Percentiles rank a stretch among this genome's conserved stretches.
Evolutionary conservation across 2,888 invertebrate genomes (phyloP).

Genomic region (Corythucha ciliata): DNA sequence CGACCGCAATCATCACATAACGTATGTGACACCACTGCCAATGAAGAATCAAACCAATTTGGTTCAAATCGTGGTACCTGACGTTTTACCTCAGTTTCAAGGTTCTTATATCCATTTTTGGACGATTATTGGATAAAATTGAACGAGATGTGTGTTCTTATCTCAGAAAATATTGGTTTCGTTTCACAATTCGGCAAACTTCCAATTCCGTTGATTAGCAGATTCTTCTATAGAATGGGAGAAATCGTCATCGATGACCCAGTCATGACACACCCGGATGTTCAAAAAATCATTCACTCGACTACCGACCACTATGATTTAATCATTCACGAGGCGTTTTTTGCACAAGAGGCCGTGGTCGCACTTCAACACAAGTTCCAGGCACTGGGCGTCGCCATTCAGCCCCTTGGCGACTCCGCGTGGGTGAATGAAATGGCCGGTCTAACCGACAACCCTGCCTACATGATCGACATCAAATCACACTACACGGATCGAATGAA

Average conservation of each 20-base stretch:
- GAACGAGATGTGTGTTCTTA: no score
- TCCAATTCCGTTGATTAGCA: slow-evolving; percentile 2
- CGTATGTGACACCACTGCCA: slow-evolving; percentile 17
- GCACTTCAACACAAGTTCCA: slow-evolving; percentile 30
- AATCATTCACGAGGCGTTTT: slow-evolving; percentile 21
- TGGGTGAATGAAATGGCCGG: slow-evolving; percentile 31
- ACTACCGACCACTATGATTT: slow-evolving; percentile 24
- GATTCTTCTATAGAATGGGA: slow-evolving; percentile 12
- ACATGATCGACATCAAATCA: slow-evolving; percentile 29
- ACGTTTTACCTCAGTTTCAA: no score
- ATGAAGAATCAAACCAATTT: slow-evolving; percentile 2
- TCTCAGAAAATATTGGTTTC: no score
- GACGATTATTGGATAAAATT: no score
- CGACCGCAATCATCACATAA: slow-evolving; percentile 19
- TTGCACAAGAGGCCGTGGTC: slow-evolving; percentile 23
- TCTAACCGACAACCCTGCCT: slow-evolving; percentile 30
- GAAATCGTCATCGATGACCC: neutral
- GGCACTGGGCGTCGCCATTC: slow-evolving; percentile 15
- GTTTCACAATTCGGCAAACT: slow-evolving; percentile 11
- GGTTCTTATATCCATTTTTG: no score
- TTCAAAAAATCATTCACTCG: slow-evolving; percentile 20
- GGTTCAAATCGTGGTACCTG: no score
- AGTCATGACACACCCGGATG: neutral
- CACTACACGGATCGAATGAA: slow-evolving; percentile 20
- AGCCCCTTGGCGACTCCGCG: slow-evolving; percentile 20